These are phyloP conservation scores for Rhamnusium bicolor DNA, from an alignment of 2,888 invertebrate species.

Conservation along the genomic window DNA sequence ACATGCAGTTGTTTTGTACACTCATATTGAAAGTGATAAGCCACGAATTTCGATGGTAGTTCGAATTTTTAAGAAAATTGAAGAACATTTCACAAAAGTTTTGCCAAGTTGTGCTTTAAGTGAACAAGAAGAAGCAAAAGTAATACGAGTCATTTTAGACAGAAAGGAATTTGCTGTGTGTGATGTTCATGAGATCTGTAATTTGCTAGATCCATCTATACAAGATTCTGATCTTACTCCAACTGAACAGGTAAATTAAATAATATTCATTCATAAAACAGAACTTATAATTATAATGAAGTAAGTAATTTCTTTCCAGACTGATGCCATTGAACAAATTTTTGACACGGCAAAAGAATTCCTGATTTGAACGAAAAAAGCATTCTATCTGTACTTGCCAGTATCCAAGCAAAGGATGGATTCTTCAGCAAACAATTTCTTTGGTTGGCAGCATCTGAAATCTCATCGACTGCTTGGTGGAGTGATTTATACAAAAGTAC, in stretches of 20 bases:
- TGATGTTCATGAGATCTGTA: neutral
- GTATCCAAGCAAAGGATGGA: neutral
- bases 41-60: neutral
- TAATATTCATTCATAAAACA: neutral
- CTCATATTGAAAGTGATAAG: neutral
- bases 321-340: too few relatives aligned
- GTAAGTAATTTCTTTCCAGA: neutral
- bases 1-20: slow-evolving; percentile 5
- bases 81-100: neutral
- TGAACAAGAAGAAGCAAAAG: neutral
- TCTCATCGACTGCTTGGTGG: neutral
- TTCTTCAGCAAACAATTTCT: neutral
- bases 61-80: neutral
- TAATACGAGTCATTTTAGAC: neutral
- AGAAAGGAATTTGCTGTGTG: neutral
- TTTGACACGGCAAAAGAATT: neutral
- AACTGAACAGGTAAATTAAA: neutral
- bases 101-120: neutral
- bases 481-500: neutral
- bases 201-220: neutral
- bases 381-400: neutral
- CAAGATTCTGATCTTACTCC: neutral
- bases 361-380: neutral
- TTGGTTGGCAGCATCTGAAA: neutral
- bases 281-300: neutral